phyloP scores from a whole-genome alignment of 2,797 vertebrate genomes.

The Pantherophis alleghaniensis region DNA sequence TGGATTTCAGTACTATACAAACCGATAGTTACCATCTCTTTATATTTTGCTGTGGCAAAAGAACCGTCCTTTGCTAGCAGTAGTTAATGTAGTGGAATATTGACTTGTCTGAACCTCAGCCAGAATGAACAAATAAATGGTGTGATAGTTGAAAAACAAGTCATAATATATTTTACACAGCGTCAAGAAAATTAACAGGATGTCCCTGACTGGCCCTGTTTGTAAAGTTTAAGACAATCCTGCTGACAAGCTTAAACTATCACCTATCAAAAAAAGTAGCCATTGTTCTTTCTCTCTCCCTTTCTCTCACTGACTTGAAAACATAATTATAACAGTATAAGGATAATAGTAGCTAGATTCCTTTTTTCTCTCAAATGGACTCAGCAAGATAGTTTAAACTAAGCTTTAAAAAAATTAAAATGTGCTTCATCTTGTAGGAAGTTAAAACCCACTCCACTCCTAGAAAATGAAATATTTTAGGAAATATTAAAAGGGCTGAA shows the following conservation, averaged over 20 bases:
- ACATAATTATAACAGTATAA: slow-evolving; percentile 17
- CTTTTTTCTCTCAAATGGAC: not conserved
- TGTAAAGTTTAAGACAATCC: slow-evolving; percentile 39
- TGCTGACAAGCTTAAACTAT: slow-evolving; percentile 31
- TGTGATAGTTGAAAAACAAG: slow-evolving; percentile 54
- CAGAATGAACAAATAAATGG: slow-evolving; percentile 57
- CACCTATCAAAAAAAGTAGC: slow-evolving; percentile 24
- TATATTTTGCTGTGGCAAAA: slow-evolving; percentile 56
- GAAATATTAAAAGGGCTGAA: too few relatives aligned
- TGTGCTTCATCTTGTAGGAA: fast-evolving
- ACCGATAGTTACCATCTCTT: slow-evolving; percentile 42
- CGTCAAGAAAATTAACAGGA: slow-evolving; percentile 51
- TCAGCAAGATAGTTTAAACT: not conserved
- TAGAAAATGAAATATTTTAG: too few relatives aligned
- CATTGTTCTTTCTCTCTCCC: slow-evolving; percentile 28
- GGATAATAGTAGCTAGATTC: slow-evolving; percentile 5
- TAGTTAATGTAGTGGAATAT: slow-evolving; percentile 44
- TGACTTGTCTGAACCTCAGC: slow-evolving; percentile 50
- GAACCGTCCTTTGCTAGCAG: slow-evolving; percentile 39
- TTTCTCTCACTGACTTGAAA: slow-evolving; percentile 27
- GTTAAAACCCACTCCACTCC: too few relatives aligned
- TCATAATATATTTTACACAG: slow-evolving; percentile 54
- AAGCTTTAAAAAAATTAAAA: not conserved
- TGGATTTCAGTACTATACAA: slow-evolving; percentile 45
- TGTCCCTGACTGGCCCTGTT: slow-evolving; percentile 36